Conservation (phyloP, 2,797 vertebrate species). For the Pipistrellus pygmaeus region DNA sequence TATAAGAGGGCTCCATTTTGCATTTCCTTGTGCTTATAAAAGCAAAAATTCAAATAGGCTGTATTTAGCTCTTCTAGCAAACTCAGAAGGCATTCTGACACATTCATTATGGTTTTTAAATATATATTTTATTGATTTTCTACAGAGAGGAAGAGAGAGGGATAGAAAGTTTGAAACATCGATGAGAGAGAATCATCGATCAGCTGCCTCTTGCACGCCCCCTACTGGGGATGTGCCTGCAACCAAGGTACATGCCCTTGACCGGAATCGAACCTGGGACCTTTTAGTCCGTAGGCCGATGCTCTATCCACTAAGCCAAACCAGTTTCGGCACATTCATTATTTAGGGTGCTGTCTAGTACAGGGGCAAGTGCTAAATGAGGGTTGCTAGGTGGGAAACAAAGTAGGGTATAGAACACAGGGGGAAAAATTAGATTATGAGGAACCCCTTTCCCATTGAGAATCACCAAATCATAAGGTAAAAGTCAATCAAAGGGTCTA, state of each 20-base stretch:
- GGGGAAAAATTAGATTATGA: not conserved
- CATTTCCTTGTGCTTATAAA: not conserved
- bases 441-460: not conserved
- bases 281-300: too few relatives aligned
- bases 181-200: too few relatives aligned
- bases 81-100: not conserved
- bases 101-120: not conserved
- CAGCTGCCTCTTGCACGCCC: too few relatives aligned
- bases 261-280: too few relatives aligned
- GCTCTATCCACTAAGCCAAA: too few relatives aligned
- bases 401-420: conserved; percentile 1
- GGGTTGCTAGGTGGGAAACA: not conserved
- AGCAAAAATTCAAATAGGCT: not conserved
- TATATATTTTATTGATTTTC: too few relatives aligned
- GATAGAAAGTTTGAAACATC: too few relatives aligned
- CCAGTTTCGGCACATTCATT: too few relatives aligned
- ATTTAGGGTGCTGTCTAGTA: not conserved
- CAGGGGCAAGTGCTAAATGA: conserved; percentile 8
- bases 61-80: not conserved
- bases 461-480: conserved; percentile 48
- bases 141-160: too few relatives aligned
- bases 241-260: too few relatives aligned
- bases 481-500: conserved; percentile 33
- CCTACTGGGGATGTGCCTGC: too few relatives aligned
- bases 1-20: conserved; percentile 11